These are phyloP conservation scores for Hylaeus volcanicus DNA, from an alignment of 1,140 invertebrate genomes.

Conservation along the genomic window DNA sequence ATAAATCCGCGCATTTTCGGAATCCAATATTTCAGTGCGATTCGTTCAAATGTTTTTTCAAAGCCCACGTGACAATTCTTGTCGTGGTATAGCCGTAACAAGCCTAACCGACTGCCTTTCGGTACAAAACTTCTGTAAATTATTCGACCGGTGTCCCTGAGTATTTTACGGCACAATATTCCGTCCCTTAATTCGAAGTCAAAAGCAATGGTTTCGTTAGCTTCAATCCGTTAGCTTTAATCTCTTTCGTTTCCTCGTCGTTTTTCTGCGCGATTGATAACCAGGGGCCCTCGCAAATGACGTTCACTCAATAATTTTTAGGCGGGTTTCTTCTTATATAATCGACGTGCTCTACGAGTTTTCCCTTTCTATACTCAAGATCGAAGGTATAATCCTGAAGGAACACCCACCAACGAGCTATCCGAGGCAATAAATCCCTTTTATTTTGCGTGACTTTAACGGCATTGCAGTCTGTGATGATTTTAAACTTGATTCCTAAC, in stretches of 20 bases:
- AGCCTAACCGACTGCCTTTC: neutral
- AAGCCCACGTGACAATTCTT: slow-evolving; percentile 4
- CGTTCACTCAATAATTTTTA: neutral
- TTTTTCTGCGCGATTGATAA: neutral
- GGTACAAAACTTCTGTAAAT: neutral
- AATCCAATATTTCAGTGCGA: neutral
- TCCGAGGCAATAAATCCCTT: neutral
- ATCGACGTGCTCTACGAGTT: slow-evolving; percentile 1
- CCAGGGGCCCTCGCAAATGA: neutral
- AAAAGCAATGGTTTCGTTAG: neutral
- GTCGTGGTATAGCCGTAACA: neutral
- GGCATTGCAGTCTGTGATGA: slow-evolving; percentile 5
- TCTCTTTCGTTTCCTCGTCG: neutral
- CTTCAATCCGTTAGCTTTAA: neutral
- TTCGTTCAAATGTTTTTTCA: neutral
- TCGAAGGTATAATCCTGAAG: slow-evolving; percentile 10
- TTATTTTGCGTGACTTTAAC: neutral
- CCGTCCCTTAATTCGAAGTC: neutral
- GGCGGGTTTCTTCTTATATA: neutral
- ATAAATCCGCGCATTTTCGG: neutral
- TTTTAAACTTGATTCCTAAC: neutral
- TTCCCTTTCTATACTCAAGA: neutral
- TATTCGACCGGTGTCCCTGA: neutral
- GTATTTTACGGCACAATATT: neutral
- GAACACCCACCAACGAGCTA: slow-evolving; percentile 14